A percentile compares a stretch with the other conserved stretches of the same genome.
Evolutionary conservation across 2,797 vertebrate genomes (phyloP).

Genomic region (Calcarius lapponicus): DNA sequence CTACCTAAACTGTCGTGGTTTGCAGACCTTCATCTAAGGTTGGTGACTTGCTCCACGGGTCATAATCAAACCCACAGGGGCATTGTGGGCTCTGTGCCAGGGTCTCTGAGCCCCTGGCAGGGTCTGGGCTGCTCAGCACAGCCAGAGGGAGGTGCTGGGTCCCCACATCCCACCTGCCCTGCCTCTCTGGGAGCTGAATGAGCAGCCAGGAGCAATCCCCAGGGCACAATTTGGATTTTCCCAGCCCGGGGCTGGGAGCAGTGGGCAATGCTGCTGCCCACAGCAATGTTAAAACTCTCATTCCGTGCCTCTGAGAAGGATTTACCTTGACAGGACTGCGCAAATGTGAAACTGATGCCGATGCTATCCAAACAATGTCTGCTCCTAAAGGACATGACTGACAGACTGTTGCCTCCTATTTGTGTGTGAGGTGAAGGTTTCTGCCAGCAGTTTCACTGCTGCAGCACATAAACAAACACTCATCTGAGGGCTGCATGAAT

Average conservation of each 20-base stretch:
- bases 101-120: too few species aligned
- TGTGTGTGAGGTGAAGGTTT: slow-evolving; percentile 32
- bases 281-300: not conserved
- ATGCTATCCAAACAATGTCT: not conserved
- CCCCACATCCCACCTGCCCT: not conserved
- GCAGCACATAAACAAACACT: slow-evolving; percentile 6
- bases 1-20: too few species aligned
- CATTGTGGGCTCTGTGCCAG: too few species aligned
- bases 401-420: not conserved
- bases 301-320: not conserved
- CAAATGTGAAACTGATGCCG: not conserved
- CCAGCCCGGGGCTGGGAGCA: not conserved
- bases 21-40: too few species aligned
- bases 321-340: not conserved
- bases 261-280: not conserved
- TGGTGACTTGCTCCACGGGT: too few species aligned
- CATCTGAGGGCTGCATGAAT: not conserved
- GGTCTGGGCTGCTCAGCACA: too few species aligned
- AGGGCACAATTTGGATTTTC: not conserved
- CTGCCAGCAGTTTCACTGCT: not conserved
- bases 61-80: too few species aligned
- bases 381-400: not conserved
- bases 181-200: not conserved
- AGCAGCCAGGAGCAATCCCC: not conserved
- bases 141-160: too few species aligned